These are phyloP conservation scores for Ptychochromis oligacanthus DNA, from an alignment of 2,113 vertebrate genomes.

Conservation along the genomic window DNA sequence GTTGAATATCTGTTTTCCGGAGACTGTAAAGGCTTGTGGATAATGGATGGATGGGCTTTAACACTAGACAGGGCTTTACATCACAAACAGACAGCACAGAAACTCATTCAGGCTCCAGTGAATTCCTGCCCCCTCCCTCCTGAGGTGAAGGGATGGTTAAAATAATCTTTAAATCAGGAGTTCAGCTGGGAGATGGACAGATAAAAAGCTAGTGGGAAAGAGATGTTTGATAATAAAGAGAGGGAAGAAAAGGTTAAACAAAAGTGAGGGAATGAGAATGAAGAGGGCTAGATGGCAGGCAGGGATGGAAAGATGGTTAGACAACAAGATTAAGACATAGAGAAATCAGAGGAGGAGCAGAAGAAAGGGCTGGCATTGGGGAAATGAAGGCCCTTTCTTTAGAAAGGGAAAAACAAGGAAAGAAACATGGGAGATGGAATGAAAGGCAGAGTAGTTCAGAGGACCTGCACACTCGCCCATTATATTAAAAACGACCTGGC, in stretches of 20 bases:
- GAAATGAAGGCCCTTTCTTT: constrained; percentile 28
- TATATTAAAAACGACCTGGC: constrained; percentile 59
- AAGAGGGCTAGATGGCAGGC: constrained; percentile 36
- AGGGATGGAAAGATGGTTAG: constrained; percentile 24
- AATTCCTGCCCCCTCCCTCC: constrained; percentile 37
- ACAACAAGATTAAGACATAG: constrained; percentile 46
- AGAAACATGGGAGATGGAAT: constrained; percentile 24
- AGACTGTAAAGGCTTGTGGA: constrained; percentile 52
- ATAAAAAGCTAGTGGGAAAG: constrained; percentile 42
- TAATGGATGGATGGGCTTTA: constrained; percentile 66
- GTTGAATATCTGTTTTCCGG: constrained; percentile 59
- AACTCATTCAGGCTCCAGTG: constrained; percentile 59
- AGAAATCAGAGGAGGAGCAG: constrained; percentile 17
- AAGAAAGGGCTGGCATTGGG: constrained; percentile 23
- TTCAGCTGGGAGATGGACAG: constrained; percentile 51
- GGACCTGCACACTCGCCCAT: constrained; percentile 25
- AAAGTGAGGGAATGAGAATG: neutral
- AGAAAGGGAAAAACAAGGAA: neutral
- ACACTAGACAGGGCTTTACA: constrained; percentile 70
- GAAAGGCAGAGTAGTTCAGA: constrained; percentile 27
- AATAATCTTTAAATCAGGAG: constrained; percentile 70
- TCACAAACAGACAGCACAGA: constrained; percentile 58
- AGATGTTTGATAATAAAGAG: constrained; percentile 9
- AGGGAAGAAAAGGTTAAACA: neutral
- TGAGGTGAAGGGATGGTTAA: constrained; percentile 37